Percentiles rank a stretch among this genome's conserved stretches.
These are phyloP conservation scores for Zoanthus solanderi DNA, from an alignment of 92 coral and sea anemone species.

Conservation along the genomic window DNA sequence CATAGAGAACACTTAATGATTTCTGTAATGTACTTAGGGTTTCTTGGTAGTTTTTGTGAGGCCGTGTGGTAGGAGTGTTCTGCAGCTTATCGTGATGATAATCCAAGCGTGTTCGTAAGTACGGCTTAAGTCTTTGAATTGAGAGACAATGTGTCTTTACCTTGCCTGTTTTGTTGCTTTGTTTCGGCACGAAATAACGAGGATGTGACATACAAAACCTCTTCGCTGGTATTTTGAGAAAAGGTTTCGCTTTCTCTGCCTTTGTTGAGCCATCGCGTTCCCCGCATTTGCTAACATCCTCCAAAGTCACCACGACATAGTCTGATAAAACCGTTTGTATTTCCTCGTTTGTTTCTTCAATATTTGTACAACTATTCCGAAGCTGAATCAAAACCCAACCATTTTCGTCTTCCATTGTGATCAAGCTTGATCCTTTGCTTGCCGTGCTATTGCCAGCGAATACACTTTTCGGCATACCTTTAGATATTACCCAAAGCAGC, in stretches of 20 bases:
- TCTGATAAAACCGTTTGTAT: conserved; percentile 18
- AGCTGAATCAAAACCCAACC: conserved; percentile 33
- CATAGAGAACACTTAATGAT: neutral
- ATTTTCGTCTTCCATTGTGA: conserved; percentile 14
- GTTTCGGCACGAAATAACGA: conserved; percentile 1
- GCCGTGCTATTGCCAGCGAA: neutral
- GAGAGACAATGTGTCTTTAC: conserved; percentile 10
- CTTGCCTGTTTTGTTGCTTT: conserved; percentile 8
- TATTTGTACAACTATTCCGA: neutral
- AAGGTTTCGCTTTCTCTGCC: neutral
- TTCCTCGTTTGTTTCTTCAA: neutral
- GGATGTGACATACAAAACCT: neutral
- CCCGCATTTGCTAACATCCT: neutral
- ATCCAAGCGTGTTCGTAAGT: neutral
- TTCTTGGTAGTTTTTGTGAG: neutral
- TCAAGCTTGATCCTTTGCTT: neutral
- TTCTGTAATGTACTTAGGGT: neutral
- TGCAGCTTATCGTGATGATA: neutral
- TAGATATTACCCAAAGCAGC: neutral
- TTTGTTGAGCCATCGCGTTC: neutral
- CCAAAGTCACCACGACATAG: conserved; percentile 29
- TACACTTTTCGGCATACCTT: neutral
- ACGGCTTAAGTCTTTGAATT: conserved; percentile 5
- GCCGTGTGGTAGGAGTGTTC: neutral
- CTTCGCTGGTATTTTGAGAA: neutral